Base-by-base conservation (phyloP, 35 echinoderm and acorn worm species). In the Lytechinus variegatus region DNA sequence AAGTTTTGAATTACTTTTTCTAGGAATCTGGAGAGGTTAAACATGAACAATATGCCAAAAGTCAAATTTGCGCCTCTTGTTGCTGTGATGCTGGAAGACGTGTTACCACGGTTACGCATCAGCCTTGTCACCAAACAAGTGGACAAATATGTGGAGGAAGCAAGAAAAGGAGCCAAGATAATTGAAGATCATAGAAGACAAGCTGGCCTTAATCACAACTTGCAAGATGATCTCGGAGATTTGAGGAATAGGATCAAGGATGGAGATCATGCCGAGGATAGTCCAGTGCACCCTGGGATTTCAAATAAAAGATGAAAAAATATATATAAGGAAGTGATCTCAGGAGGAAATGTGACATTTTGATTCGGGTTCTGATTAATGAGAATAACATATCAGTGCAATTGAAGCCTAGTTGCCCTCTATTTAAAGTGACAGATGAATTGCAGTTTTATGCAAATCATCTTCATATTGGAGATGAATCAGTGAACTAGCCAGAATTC, bases 31-130 rank as follows among this genome's bases (percentile, higher is more conserved):
- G 86, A 96, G 91, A 95, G 96, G 60, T 55, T 97, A 19, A 97
- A 97, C 71, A 97, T 97, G 94, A 96, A 94, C 54, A 86, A 92
- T 28, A 89, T 97, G 57, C 89, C 96, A 27, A 16, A 58, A 14
- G 96, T 97, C 3, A 51, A 94, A 9, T 79, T 95, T 94, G 89
- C 94, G 8, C 91, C 89, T 54, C 89, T 97, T 6, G 86, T 95
- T 7, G 97, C 97, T 13, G 53, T 96, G 14, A 95, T 97, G 97
- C 66, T 97, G 87, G 97, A 97, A 94, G 97, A 97, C 61, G 71
- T 94, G 51, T n/a, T 95, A 13, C 97, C 97, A n/a, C 96, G 94
- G 9, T 87, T 96, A 27, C 92, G 94, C 27, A 61, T 97, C 56
- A 91, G 86, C 86, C 51, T 97, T 9, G 94, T 97, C 19, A 94